Evolutionary conservation across 1,140 invertebrate genomes (phyloP), one percentile per base, ranked within the genome.

Genomic region (Bombus balteatus): DNA sequence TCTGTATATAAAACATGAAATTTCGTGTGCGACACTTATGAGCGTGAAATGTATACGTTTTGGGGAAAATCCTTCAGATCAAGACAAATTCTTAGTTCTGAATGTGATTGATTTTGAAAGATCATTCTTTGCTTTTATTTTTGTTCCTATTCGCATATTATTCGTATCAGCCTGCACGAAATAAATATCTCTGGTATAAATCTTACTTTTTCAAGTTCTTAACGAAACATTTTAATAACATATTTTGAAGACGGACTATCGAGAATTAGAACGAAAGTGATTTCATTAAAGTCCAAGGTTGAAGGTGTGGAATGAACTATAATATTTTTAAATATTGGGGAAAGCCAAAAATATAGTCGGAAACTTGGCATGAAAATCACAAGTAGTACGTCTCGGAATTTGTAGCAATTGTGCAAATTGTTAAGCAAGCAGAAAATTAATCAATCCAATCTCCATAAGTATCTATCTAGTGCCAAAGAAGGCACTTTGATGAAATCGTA

Each of bases 401-500:
- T 53, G 5, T 22, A 53, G 18, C 47, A 28, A n/a, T 72, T 39
- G 71, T 39, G 4, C 1, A 74, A 53, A 62, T 47, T 34, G 81
- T 41, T n/a, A 59, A 82, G 39, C 5, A 5, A 10, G 32, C 71
- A n/a, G 71, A 47, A 47, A 82, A 34, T 80, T 80, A 80, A 85
- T 85, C 72, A 79, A 85, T 73, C 39, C 2, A 34, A 15, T 34
- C n/a, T 22, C 13, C 8, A 10, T 65, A 74, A 62, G 37, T 2
- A 3, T 80, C 32, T 53, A 65, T 80, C 41, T 22, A 25, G 15
- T 65, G 77, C 47, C n/a, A 43, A 72, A 65, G 57, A 18, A 34
- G 66, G 53, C n/a, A 66, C 47, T 71, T 53, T 57, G 71, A 66
- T 43, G 37, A 71, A 66, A 81, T 86, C 84, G 72, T 86, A 86